A percentile compares a stretch with the other conserved stretches of the same genome.
Conservation (phyloP, 2,888 invertebrate genomes). For the Leucoma salicis region DNA sequence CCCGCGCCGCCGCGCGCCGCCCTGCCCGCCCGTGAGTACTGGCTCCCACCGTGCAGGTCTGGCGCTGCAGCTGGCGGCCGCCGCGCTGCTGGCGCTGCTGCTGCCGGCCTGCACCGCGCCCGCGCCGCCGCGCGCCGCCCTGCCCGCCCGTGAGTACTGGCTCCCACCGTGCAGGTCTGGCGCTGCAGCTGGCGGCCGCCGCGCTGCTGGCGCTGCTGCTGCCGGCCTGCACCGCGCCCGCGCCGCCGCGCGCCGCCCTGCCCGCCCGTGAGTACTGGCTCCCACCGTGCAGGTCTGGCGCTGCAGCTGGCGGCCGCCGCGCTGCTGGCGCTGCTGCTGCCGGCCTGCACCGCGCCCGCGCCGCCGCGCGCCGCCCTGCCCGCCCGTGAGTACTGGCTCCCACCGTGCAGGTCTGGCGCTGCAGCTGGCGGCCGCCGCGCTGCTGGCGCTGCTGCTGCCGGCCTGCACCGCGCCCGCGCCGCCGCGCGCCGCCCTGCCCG, state of each 20-base stretch:
- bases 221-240: too few relatives aligned
- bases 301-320: conserved; percentile 85
- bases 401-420: too few relatives aligned
- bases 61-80: conserved; percentile 85
- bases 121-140: conserved; percentile 84
- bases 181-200: too few relatives aligned
- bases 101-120: conserved; percentile 87
- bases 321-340: conserved; percentile 86
- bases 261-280: too few relatives aligned
- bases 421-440: conserved; percentile 84
- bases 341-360: conserved; percentile 86
- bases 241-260: too few relatives aligned
- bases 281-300: too few relatives aligned
- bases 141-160: conserved; percentile 84
- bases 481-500: conserved; percentile 86
- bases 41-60: too few relatives aligned
- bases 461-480: conserved; percentile 86
- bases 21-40: too few relatives aligned
- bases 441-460: conserved; percentile 87
- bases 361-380: conserved; percentile 87
- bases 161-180: too few relatives aligned
- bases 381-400: conserved; percentile 80
- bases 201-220: too few relatives aligned
- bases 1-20: too few relatives aligned
- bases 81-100: conserved; percentile 85